Percentiles rank a stretch among this genome's conserved stretches.
Conservation (phyloP, 1,140 invertebrate genomes). For the Goniozus legneri region DNA sequence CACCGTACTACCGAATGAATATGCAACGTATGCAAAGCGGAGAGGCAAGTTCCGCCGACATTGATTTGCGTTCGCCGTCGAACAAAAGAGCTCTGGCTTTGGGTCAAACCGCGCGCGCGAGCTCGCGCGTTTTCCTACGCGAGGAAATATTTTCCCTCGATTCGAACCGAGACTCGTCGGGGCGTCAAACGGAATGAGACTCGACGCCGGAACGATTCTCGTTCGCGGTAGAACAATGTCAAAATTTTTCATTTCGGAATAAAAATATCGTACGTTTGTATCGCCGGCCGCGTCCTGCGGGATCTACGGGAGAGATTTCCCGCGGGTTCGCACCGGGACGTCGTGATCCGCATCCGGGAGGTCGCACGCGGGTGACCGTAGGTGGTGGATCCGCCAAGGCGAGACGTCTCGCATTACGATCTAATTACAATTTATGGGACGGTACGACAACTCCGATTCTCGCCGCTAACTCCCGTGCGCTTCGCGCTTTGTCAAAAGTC, state of each 20-base stretch:
- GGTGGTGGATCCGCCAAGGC: conserved; percentile 19
- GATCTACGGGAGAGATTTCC: too few species aligned
- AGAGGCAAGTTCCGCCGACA: conserved; percentile 28
- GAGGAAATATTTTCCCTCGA: conserved; percentile 23
- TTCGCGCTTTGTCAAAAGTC: too few species aligned
- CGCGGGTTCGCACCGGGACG: too few species aligned
- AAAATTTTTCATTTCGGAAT: too few species aligned
- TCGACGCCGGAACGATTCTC: too few species aligned
- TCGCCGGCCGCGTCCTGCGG: too few species aligned
- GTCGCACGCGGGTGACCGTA: conserved; percentile 6
- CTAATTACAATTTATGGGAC: conserved; percentile 43
- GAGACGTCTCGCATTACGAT: conserved; percentile 31
- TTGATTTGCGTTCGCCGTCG: conserved; percentile 32
- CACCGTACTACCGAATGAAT: conserved; percentile 40
- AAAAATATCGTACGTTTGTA: too few species aligned
- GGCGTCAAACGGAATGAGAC: too few species aligned
- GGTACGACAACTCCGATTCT: conserved; percentile 30
- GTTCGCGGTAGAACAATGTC: too few species aligned
- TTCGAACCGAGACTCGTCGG: too few species aligned
- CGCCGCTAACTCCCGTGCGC: conserved; percentile 20
- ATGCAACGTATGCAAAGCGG: conserved; percentile 41
- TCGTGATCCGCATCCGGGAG: too few species aligned
- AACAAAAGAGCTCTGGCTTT: conserved; percentile 40
- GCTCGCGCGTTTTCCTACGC: conserved; percentile 10
- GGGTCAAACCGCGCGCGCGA: conserved; percentile 26